Base-by-base conservation (phyloP, 2,797 vertebrate genomes). In the Phoebastria nigripes region DNA sequence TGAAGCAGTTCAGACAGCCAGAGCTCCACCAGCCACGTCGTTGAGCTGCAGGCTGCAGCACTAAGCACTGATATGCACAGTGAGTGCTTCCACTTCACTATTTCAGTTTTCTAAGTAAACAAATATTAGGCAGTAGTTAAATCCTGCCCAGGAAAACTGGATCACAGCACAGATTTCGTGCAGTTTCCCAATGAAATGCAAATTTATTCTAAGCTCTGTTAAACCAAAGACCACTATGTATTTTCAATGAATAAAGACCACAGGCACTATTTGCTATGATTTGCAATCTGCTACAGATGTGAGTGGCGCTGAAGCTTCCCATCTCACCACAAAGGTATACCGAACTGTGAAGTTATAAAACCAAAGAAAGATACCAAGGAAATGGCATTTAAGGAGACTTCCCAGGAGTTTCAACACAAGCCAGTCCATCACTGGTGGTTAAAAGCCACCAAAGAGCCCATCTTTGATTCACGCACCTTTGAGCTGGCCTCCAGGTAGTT, bases 401-500 rank as follows among this genome's bases (percentile, higher is more conserved):
- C 26, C 29, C 61, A 18, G 9, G 37, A 46, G 26, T 31, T 81
- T 25, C 65, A 81, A 54, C 78, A 42, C 12, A 35, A n/a, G 22
- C 14, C 67, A 44, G 46, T 14, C 28, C 29, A 24, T 25, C 19
- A 4, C 46, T 67, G 29, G 46, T 4, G 7, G 20, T 37, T 39
- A 54, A 41, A 67, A 61, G 66, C 28, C 83, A 58, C 21, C 18
- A 10, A 25, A 6, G 3, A 87, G 49, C 31, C 24, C 37, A 7
- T 1, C 9, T 6, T 11, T 28, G 67, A 12, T 13, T 15, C 20
- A 41, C 91, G 47, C 66, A 98, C 99, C 99, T 99, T 99, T 3
- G 97, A 90, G 87, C 99, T 99, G 97, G 98, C 98, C 94, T 99
- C 98, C 97, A 99, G 98, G 96, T 99, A 99, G 97, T 99, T 99